Percentiles rank a stretch among this genome's conserved stretches.
phyloP scores from a whole-genome alignment of 1,140 invertebrate species.

The Leptinotarsa undecemlineata region DNA sequence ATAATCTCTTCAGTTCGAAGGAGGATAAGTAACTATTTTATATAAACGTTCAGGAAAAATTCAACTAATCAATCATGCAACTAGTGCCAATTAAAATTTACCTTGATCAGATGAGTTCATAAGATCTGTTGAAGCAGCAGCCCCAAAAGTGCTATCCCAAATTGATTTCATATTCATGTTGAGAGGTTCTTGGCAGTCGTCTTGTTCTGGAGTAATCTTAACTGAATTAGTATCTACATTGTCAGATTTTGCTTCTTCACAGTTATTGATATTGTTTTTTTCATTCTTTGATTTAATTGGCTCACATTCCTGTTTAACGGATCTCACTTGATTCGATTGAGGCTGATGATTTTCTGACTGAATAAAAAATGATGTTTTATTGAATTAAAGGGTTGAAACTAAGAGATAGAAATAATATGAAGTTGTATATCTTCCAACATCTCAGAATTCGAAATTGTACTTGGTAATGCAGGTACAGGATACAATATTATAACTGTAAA shows the following conservation, averaged over 20 bases:
- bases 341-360: slow-evolving; percentile 13
- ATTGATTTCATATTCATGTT: slow-evolving; percentile 19
- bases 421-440: not conserved
- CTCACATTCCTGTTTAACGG: slow-evolving; percentile 16
- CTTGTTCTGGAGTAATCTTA: not conserved
- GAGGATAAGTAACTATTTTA: no score
- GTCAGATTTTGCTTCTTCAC: not conserved
- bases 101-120: slow-evolving; percentile 22
- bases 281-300: slow-evolving; percentile 20
- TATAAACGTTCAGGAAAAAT: not conserved
- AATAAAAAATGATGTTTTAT: no score
- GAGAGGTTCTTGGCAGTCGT: slow-evolving; percentile 19
- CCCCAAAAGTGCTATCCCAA: slow-evolving; percentile 14
- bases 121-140: slow-evolving; percentile 11
- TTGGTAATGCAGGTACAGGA: not conserved
- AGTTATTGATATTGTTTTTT: slow-evolving; percentile 12
- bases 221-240: not conserved
- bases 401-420: not conserved
- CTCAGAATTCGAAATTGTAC: no score
- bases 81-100: not conserved
- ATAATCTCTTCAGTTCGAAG: no score
- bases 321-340: slow-evolving; percentile 3
- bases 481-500: not conserved
- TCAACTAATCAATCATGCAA: slow-evolving; percentile 4
- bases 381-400: no score